Percentiles rank a stretch among this genome's conserved stretches.
Conservation (phyloP, 2,888 invertebrate genomes). For the Cynaeus angustus region DNA sequence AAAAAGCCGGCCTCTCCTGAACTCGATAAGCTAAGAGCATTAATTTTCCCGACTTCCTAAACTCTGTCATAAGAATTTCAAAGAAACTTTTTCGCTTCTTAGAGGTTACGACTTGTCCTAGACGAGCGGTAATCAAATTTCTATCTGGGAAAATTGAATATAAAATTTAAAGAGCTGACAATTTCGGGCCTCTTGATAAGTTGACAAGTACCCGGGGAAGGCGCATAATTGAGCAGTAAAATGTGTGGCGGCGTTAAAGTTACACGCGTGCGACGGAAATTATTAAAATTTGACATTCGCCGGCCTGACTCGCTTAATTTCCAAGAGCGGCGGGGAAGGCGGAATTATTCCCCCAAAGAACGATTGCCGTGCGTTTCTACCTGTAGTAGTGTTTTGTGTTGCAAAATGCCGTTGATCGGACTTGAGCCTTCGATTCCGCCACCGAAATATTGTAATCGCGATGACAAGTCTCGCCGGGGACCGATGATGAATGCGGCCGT, state of each 20-base stretch:
- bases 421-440: conserved; percentile 28
- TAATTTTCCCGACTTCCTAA: conserved; percentile 57
- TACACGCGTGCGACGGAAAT: conserved; percentile 65
- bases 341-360: background rate
- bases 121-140: conserved; percentile 68
- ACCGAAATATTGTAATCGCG: conserved; percentile 52
- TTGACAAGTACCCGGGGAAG: conserved; percentile 69
- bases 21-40: conserved; percentile 57
- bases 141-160: conserved; percentile 70
- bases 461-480: conserved; percentile 53
- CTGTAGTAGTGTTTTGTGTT: too few species aligned
- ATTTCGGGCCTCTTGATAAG: conserved; percentile 67
- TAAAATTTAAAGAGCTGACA: conserved; percentile 71
- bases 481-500: conserved; percentile 54
- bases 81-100: conserved; percentile 57
- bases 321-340: conserved; percentile 6
- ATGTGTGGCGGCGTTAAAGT: conserved; percentile 63
- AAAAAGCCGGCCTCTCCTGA: conserved; percentile 39
- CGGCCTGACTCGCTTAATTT: conserved; percentile 54
- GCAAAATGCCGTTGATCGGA: background rate
- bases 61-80: conserved; percentile 59
- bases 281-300: conserved; percentile 68
- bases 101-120: conserved; percentile 63
- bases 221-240: conserved; percentile 69
- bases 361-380: too few species aligned